phyloP scores from a whole-genome alignment of 2,797 vertebrate species.

The Acanthis flammea region DNA sequence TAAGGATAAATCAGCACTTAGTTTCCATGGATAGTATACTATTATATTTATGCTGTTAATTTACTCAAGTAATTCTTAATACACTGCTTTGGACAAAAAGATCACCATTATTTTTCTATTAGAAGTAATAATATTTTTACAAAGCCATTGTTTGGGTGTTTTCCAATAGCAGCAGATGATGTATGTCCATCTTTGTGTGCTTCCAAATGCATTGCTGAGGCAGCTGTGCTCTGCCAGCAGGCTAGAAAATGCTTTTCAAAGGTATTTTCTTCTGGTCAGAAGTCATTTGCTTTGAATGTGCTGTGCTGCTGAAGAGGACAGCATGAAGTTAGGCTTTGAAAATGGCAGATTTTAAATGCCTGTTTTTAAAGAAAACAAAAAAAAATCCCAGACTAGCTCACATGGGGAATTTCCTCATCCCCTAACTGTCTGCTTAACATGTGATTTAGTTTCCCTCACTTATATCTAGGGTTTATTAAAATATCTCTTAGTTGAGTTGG shows the following conservation, averaged over 20 bases:
- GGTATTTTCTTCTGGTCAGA: not conserved
- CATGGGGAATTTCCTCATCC: not conserved
- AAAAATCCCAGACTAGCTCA: not conserved
- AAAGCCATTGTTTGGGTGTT: not conserved
- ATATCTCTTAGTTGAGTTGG: not conserved
- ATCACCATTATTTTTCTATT: not conserved
- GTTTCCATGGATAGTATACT: not conserved
- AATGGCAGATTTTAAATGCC: not conserved
- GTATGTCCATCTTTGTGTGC: not conserved
- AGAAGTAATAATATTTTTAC: not conserved
- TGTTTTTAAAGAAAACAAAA: not conserved
- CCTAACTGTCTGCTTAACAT: not conserved
- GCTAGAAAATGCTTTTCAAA: not conserved
- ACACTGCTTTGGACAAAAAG: not conserved
- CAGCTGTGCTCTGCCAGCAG: not conserved
- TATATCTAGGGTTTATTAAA: not conserved
- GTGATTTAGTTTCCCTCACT: not conserved
- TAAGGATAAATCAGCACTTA: conserved; percentile 58
- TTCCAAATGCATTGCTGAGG: not conserved
- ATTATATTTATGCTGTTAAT: not conserved
- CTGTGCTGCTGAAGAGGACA: not conserved
- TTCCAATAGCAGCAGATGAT: not conserved
- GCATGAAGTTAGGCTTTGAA: not conserved
- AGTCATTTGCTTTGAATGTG: not conserved
- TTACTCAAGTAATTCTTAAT: not conserved